phyloP scores from a whole-genome alignment of 1,140 invertebrate species.

The Heliconius hewitsoni region DNA sequence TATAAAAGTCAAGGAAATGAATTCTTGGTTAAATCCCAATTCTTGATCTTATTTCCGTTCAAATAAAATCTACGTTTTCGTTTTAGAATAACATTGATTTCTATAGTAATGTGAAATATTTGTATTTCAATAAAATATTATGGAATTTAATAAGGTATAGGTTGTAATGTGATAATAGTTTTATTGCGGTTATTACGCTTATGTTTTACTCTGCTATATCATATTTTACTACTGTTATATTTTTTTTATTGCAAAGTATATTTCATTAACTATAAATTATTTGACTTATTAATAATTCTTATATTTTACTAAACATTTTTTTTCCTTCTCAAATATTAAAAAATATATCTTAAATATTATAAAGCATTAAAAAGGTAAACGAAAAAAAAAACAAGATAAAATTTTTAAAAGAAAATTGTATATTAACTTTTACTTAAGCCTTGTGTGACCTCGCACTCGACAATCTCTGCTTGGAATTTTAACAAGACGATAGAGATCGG shows the following conservation, averaged over 20 bases:
- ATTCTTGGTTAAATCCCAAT: conserved; percentile 63
- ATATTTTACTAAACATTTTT: background rate
- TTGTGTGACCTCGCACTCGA: conserved; percentile 63
- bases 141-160: too few relatives aligned
- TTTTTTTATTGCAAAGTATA: too few relatives aligned
- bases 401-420: conserved; percentile 53
- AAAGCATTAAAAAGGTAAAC: background rate
- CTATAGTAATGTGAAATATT: background rate
- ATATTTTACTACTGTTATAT: too few relatives aligned
- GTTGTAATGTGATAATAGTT: too few relatives aligned
- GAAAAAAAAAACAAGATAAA: background rate
- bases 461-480: conserved; percentile 72
- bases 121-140: too few relatives aligned
- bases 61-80: conserved; percentile 26
- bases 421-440: conserved; percentile 68
- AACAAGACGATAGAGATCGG: conserved; percentile 75
- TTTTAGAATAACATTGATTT: conserved; percentile 25
- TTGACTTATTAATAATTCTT: too few relatives aligned
- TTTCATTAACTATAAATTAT: too few relatives aligned
- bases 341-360: background rate
- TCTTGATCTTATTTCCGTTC: conserved; percentile 48
- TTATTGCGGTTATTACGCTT: too few relatives aligned
- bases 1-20: conserved; percentile 73
- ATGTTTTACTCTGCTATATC: too few relatives aligned
- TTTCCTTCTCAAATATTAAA: background rate